These are phyloP conservation scores for Orthonevra nobilis DNA, from an alignment of 2,888 invertebrate species.

Conservation along the genomic window DNA sequence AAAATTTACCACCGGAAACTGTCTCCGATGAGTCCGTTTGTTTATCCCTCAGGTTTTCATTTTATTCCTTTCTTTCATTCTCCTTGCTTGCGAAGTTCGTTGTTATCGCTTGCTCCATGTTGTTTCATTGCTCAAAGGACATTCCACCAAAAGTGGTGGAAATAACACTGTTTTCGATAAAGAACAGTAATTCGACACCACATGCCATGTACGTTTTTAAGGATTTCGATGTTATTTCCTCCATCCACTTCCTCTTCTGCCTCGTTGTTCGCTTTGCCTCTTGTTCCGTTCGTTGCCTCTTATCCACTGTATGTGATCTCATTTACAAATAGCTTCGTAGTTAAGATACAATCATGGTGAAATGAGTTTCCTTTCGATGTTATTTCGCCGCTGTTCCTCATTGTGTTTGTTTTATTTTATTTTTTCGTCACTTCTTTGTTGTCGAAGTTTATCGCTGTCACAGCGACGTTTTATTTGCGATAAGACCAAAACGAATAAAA, in stretches of 20 bases:
- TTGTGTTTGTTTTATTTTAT: neutral
- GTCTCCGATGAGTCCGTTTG: too few relatives aligned
- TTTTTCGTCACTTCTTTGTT: constrained; percentile 2
- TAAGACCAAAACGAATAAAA: constrained; percentile 48
- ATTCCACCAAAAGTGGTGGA: constrained; percentile 58
- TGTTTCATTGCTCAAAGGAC: constrained; percentile 46
- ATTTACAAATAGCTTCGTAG: constrained; percentile 70
- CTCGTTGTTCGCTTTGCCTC: constrained; percentile 1
- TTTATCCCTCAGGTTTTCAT: too few relatives aligned
- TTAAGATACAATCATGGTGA: constrained; percentile 69
- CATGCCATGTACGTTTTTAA: constrained; percentile 69
- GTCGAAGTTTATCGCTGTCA: constrained; percentile 63
- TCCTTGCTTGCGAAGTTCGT: too few relatives aligned
- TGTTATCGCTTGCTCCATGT: too few relatives aligned
- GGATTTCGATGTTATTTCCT: constrained; percentile 62
- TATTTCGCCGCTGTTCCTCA: neutral
- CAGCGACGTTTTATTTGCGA: constrained; percentile 61
- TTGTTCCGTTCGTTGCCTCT: constrained; percentile 44
- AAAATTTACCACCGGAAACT: too few relatives aligned
- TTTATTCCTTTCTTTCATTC: too few relatives aligned
- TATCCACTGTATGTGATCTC: constrained; percentile 70
- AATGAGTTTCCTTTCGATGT: constrained; percentile 64
- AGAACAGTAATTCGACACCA: constrained; percentile 69
- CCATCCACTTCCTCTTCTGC: neutral
- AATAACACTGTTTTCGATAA: constrained; percentile 66